These are phyloP conservation scores for Tragelaphus oryx DNA, from an alignment of 2,797 vertebrate species.

Conservation along the genomic window DNA sequence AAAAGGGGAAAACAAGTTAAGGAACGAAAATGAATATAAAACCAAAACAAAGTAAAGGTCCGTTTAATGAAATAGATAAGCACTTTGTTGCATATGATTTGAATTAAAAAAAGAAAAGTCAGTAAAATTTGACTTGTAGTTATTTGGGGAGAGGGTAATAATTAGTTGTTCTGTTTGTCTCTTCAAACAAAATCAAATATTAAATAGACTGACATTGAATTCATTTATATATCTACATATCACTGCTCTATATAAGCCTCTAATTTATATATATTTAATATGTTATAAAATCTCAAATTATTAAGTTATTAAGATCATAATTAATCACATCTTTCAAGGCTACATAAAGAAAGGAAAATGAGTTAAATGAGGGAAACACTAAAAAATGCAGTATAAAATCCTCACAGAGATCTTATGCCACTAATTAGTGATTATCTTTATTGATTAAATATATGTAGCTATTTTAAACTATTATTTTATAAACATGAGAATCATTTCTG, in stretches of 20 bases:
- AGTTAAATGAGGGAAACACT: not conserved
- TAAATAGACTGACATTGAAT: not conserved
- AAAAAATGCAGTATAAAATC: not conserved
- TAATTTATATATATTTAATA: not conserved
- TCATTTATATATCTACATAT: not conserved
- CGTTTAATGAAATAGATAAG: not conserved
- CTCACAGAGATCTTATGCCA: not conserved
- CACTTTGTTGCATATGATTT: not conserved
- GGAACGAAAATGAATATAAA: not conserved
- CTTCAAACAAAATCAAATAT: not conserved
- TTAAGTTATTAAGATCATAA: not conserved
- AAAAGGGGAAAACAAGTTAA: not conserved
- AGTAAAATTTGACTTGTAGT: not conserved
- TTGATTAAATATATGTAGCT: not conserved
- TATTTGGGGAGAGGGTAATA: not conserved
- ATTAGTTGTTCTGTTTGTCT: not conserved
- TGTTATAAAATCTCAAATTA: not conserved
- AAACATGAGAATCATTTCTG: not conserved
- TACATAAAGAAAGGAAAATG: not conserved
- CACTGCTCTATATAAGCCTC: not conserved
- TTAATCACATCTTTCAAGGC: not conserved
- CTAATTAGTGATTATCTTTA: not conserved
- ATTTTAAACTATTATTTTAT: not conserved
- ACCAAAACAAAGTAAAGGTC: not conserved
- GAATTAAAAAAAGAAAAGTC: not conserved